A percentile compares a stretch with the other conserved stretches of the same genome.
phyloP scores from a whole-genome alignment of 2,113 vertebrate genomes.

The Peromyscus polionotus region DNA sequence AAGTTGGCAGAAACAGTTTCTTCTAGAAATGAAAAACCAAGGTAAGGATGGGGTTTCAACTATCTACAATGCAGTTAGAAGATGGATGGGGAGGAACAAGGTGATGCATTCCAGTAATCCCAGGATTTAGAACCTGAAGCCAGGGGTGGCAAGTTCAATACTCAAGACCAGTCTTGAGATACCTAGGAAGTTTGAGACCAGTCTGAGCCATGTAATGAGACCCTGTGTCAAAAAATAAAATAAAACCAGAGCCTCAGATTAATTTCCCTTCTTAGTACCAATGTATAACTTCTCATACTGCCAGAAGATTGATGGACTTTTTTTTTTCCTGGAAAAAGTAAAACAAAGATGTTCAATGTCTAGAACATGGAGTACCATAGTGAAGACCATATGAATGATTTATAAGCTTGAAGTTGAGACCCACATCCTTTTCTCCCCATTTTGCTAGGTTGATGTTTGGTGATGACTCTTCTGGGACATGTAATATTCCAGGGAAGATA shows the following conservation, averaged over 20 bases:
- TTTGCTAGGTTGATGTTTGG: background rate
- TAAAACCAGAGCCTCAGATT: background rate
- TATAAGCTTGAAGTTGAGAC: background rate
- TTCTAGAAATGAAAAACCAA: background rate
- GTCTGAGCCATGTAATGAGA: background rate
- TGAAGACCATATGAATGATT: background rate
- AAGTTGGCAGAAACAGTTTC: background rate
- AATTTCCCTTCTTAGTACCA: background rate
- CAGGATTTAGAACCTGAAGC: background rate
- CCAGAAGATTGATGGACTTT: background rate
- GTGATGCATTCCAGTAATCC: background rate
- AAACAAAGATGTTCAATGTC: background rate
- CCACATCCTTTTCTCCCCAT: background rate
- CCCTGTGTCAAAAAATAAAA: background rate
- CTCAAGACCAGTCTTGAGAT: background rate
- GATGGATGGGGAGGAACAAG: background rate
- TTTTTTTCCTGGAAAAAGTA: background rate
- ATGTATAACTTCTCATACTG: background rate
- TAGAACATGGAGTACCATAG: background rate
- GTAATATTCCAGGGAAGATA: background rate
- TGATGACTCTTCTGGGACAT: background rate
- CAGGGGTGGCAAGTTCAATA: background rate
- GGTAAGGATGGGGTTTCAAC: background rate
- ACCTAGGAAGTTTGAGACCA: background rate
- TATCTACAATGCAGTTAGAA: background rate